Conservation (phyloP, 2,797 vertebrate species). For the Syngnathus acus region DNA sequence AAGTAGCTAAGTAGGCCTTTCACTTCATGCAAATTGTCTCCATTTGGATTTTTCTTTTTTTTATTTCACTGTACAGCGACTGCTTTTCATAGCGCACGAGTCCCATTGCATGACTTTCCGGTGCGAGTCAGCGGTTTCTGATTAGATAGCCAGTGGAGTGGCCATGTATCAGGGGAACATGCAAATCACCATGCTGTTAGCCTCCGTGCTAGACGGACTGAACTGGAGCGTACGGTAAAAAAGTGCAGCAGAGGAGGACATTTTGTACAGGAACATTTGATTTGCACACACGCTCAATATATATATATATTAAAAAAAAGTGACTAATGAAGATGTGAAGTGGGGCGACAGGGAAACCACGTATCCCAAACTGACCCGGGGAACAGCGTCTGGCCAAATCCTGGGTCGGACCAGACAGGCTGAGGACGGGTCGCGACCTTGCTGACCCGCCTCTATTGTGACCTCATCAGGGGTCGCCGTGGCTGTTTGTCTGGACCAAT, state of each 20-base stretch:
- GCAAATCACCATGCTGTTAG: slow-evolving; percentile 65
- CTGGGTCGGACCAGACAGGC: slow-evolving; percentile 55
- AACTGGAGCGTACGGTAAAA: slow-evolving; percentile 60
- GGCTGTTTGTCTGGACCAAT: slow-evolving; percentile 67
- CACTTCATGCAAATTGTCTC: slow-evolving; percentile 48
- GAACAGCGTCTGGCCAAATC: slow-evolving; percentile 56
- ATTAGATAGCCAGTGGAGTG: slow-evolving; percentile 55
- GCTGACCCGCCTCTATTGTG: slow-evolving; percentile 57
- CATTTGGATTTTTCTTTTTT: not conserved
- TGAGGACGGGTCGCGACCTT: slow-evolving; percentile 60
- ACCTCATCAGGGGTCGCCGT: slow-evolving; percentile 59
- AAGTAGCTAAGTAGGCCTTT: slow-evolving; percentile 32
- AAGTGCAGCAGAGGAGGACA: slow-evolving; percentile 59
- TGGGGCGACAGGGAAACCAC: slow-evolving; percentile 31
- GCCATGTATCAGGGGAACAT: slow-evolving; percentile 64
- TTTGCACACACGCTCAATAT: slow-evolving; percentile 48
- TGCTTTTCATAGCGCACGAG: slow-evolving; percentile 32
- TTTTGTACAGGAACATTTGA: slow-evolving; percentile 59
- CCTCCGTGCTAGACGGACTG: slow-evolving; percentile 57
- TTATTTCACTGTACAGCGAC: slow-evolving; percentile 40
- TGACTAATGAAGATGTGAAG: slow-evolving; percentile 57
- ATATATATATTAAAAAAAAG: not conserved
- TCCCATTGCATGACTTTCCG: slow-evolving; percentile 59
- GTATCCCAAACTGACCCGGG: slow-evolving; percentile 41
- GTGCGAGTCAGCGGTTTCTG: slow-evolving; percentile 57